Evolutionary conservation across 2,113 vertebrate genomes (phyloP).

Genomic region (Regulus satrapa): DNA sequence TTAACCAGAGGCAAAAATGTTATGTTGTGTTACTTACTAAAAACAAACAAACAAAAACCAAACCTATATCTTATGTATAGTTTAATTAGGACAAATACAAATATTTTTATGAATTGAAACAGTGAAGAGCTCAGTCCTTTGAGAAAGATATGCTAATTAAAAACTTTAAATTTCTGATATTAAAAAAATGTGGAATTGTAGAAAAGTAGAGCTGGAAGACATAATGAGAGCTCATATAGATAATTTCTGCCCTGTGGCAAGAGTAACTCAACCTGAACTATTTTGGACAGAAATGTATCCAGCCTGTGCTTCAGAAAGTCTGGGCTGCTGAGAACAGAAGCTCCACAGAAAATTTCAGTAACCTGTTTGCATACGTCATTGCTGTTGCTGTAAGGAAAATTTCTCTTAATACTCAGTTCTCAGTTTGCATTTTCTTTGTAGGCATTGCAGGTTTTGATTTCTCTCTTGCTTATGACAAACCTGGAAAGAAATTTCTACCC

Average conservation of each 20-base stretch:
- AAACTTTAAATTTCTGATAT: neutral
- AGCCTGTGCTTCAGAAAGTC: neutral
- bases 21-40: neutral
- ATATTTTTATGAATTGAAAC: neutral
- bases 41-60: neutral
- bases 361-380: neutral
- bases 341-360: neutral
- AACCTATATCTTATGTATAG: neutral
- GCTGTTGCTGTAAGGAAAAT: neutral
- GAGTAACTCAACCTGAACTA: neutral
- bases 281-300: neutral
- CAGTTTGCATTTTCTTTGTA: neutral
- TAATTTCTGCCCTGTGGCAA: neutral
- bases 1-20: neutral
- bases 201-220: neutral
- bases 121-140: neutral
- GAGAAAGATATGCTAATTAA: neutral
- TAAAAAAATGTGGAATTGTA: neutral
- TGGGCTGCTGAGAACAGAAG: neutral
- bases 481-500: neutral
- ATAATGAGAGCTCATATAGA: neutral
- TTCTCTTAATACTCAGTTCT: neutral
- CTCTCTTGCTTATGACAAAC: rapidly evolving
- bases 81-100: neutral
- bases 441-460: neutral